These are phyloP conservation scores for Cherax destructor DNA, from an alignment of 1,140 invertebrate species.

Conservation along the genomic window DNA sequence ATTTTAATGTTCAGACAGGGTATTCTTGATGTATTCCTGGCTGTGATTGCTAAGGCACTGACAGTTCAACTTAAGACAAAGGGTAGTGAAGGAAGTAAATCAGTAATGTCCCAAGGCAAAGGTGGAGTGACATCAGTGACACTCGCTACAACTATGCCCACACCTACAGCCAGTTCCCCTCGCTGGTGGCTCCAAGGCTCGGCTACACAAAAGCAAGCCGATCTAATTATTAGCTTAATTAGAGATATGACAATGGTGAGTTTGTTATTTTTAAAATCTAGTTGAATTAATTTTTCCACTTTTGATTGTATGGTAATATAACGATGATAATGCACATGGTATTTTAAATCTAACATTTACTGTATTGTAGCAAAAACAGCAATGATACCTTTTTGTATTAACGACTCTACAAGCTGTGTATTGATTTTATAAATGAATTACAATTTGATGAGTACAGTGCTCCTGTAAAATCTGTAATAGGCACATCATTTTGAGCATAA, in stretches of 20 bases:
- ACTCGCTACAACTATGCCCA: conserved; percentile 79
- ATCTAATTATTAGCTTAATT: conserved; percentile 90
- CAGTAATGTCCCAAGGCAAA: conserved; percentile 75
- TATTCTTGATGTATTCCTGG: conserved; percentile 89
- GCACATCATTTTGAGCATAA: too few species aligned
- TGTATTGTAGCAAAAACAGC: not conserved
- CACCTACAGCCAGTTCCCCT: conserved; percentile 78
- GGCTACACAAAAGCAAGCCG: conserved; percentile 88
- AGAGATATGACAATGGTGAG: conserved; percentile 93
- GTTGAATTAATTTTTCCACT: not conserved
- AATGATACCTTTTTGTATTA: not conserved
- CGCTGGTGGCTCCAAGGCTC: conserved; percentile 92
- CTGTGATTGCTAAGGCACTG: conserved; percentile 90
- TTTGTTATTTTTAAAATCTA: not conserved
- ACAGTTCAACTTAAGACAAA: conserved; percentile 92
- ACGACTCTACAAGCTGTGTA: too few species aligned
- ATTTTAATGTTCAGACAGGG: conserved; percentile 76
- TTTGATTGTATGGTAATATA: not conserved
- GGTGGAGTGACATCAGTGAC: conserved; percentile 80
- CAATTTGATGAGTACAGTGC: too few species aligned
- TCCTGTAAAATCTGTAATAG: too few species aligned
- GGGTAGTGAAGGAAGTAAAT: conserved; percentile 78
- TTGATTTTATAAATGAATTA: too few species aligned
- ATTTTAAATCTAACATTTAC: not conserved
- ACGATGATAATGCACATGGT: not conserved